Base-by-base conservation (phyloP, 2,888 invertebrate genomes). In the Sturmia bella region DNA sequence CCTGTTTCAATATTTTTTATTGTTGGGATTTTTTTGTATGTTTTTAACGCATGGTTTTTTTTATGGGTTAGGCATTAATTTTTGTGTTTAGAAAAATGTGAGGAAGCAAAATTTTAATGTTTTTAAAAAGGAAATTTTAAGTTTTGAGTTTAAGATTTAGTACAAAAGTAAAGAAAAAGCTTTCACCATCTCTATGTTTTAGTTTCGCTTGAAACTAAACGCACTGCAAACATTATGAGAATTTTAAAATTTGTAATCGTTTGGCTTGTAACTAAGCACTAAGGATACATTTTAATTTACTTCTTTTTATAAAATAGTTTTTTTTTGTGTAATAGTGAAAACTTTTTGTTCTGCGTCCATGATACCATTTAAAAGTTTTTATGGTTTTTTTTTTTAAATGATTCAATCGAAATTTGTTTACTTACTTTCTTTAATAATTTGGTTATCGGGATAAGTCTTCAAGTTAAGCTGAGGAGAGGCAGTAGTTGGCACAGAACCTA, bases 361-460 rank as follows among this genome's bases (percentile, higher is more conserved):
- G 9, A 32, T n/a, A 32, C 4, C 9, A 32, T 32, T 32, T 9
- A 7, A 32, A 32, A 6, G 27, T 32, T 32, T 32, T 32, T 32
- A 32, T 32, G 32, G 7, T 7, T 32, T 32, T 9, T 9, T 32
- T 7, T 1, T 54, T 15, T 9, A 21, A 52, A 24, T n/a, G 4
- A 24, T 11, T 41, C n/a, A 11, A 32, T 32, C 32, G 7, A n/a
- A 57, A 73, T 13, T 39, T 5, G 27, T 48, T 13, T 85, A 94
- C 96, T 95, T 92, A 97, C 97, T 95, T 93, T 96, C 94, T 94
- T 96, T 95, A 84, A 97, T 95, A 56, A 93, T 93, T 90, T 97
- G 96, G 37, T 94, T 93, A 32, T 92, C 91, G 0, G 97, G 97
- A 87, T 96, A 96, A 0, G 96, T 96, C 90, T 92, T 94, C 84